phyloP scores from a whole-genome alignment of 2,113 vertebrate genomes.

The Paralichthys olivaceus region DNA sequence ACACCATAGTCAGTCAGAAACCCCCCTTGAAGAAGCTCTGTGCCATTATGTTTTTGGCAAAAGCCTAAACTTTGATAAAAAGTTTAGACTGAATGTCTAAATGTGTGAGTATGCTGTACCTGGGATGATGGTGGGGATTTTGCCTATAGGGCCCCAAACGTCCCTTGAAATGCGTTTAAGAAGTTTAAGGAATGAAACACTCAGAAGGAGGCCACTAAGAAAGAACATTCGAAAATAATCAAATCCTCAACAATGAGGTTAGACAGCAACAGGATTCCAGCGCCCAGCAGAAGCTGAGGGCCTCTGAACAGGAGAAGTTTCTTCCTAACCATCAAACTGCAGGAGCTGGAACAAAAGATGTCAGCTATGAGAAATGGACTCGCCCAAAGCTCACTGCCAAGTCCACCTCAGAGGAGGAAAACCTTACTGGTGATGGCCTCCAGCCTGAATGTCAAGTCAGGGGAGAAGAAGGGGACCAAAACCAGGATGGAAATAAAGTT shows the following conservation, averaged over 20 bases:
- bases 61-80: too few species aligned
- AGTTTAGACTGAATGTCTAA: too few species aligned
- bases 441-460: background rate
- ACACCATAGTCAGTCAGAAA: too few species aligned
- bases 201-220: background rate
- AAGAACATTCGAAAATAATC: background rate
- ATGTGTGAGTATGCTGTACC: too few species aligned
- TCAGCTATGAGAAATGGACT: conserved; percentile 1
- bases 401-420: conserved; percentile 4
- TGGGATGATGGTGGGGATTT: too few species aligned
- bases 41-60: too few species aligned
- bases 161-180: background rate
- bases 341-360: conserved; percentile 5
- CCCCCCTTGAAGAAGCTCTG: too few species aligned
- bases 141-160: too few species aligned
- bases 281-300: background rate
- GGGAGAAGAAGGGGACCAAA: background rate
- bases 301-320: background rate
- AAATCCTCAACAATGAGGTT: background rate
- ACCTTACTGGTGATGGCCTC: conserved; percentile 8
- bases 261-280: background rate
- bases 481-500: background rate
- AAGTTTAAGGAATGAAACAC: background rate
- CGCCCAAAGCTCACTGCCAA: background rate
- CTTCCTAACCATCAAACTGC: background rate